Evolutionary conservation across 2,113 vertebrate species (phyloP).

Genomic region (Otis tarda): DNA sequence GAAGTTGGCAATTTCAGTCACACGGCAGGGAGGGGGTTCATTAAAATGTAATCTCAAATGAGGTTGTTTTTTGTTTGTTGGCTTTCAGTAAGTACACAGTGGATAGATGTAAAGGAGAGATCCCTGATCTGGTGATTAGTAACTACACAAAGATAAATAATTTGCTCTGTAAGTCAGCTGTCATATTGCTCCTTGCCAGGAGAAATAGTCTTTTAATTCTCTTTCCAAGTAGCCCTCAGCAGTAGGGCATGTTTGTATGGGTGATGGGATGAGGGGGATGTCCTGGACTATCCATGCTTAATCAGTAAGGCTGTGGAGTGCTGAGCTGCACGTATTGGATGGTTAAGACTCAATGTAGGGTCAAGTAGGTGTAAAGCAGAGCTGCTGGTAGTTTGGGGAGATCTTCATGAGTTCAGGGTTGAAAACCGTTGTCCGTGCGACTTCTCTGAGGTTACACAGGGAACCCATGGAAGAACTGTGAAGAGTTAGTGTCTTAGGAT

Average conservation of each 20-base stretch:
- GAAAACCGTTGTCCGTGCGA: neutral
- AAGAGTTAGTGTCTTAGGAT: neutral
- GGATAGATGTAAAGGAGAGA: neutral
- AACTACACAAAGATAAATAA: neutral
- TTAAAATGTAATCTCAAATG: neutral
- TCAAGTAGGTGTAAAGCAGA: neutral
- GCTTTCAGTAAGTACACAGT: neutral
- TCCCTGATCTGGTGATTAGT: neutral
- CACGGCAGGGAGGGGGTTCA: neutral
- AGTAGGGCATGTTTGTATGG: neutral
- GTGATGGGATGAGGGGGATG: neutral
- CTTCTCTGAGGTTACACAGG: neutral
- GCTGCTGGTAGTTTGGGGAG: neutral
- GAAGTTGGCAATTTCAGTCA: neutral
- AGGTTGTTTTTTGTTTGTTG: neutral
- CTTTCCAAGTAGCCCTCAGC: neutral
- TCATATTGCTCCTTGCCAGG: neutral
- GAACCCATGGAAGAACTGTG: neutral
- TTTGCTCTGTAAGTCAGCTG: neutral
- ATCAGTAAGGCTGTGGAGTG: neutral
- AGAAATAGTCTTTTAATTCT: neutral
- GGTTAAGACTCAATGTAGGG: neutral
- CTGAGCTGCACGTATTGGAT: neutral
- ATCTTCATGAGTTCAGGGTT: neutral
- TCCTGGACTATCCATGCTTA: neutral